Percentiles rank a stretch among this genome's conserved stretches.
phyloP scores from a whole-genome alignment of 1,140 invertebrate genomes.

The Drepana arcuata region DNA sequence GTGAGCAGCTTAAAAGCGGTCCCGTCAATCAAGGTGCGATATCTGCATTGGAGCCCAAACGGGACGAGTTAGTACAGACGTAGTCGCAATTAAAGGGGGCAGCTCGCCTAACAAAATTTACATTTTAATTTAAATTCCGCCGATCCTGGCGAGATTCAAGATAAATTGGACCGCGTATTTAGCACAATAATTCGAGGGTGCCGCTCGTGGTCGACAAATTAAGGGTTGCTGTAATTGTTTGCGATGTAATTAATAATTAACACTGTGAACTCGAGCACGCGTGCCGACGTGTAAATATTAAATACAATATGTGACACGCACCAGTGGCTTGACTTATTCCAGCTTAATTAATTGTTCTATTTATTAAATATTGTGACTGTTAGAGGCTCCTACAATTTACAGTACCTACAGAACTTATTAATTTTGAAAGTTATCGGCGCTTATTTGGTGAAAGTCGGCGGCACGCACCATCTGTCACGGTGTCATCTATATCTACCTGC shows the following conservation, averaged over 20 bases:
- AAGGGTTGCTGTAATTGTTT: constrained; percentile 45
- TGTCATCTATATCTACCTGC: too few relatives aligned
- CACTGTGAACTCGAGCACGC: constrained; percentile 13
- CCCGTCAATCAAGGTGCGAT: constrained; percentile 11
- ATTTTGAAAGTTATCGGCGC: too few relatives aligned
- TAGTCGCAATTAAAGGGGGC: constrained; percentile 52
- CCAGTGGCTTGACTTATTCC: too few relatives aligned
- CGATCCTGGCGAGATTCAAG: constrained; percentile 61
- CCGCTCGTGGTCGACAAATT: constrained; percentile 37
- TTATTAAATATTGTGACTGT: too few relatives aligned
- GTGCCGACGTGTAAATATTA: neutral
- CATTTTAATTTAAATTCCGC: constrained; percentile 68
- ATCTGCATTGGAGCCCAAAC: constrained; percentile 1
- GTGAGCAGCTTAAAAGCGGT: too few relatives aligned
- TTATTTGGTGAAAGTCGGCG: too few relatives aligned
- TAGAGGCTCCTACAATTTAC: too few relatives aligned
- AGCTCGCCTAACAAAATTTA: constrained; percentile 54
- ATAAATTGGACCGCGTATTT: constrained; percentile 60
- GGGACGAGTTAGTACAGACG: constrained; percentile 39
- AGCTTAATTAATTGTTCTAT: too few relatives aligned
- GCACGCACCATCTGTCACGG: too few relatives aligned
- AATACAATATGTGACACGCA: too few relatives aligned
- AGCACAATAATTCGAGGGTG: constrained; percentile 47
- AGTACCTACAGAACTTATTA: too few relatives aligned
- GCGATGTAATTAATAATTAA: constrained; percentile 48